Conservation (phyloP, 2,797 vertebrate species). For the Prunella strophiata region DNA sequence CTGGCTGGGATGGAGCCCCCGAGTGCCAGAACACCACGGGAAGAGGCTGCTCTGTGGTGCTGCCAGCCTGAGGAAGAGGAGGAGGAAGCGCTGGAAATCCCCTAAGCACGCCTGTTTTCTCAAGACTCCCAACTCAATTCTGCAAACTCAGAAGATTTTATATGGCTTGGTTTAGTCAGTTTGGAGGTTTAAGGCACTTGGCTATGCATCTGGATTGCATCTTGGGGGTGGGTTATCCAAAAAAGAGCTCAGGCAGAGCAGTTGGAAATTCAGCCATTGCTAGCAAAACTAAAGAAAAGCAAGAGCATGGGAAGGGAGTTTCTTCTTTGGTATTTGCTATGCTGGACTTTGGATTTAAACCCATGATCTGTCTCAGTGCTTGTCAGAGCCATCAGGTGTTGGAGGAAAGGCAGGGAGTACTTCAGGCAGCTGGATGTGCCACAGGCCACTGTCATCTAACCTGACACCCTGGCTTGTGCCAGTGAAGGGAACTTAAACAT, state of each 20-base stretch:
- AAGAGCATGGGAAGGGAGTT: not conserved
- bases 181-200: constrained; percentile 58
- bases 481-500: not conserved
- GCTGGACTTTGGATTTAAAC: not conserved
- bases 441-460: not conserved
- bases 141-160: constrained; percentile 60
- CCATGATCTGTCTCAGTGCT: not conserved
- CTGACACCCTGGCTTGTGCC: not conserved
- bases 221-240: constrained; percentile 31
- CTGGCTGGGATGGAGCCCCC: constrained; percentile 11
- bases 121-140: constrained; percentile 30
- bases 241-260: not conserved
- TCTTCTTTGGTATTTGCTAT: not conserved
- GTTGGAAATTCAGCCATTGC: constrained; percentile 20
- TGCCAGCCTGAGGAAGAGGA: constrained; percentile 51
- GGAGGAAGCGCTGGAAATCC: constrained; percentile 52
- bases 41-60: constrained; percentile 49
- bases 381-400: not conserved
- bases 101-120: constrained; percentile 50
- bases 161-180: constrained; percentile 42
- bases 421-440: not conserved
- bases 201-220: constrained; percentile 40
- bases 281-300: not conserved
- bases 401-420: not conserved
- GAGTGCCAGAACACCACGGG: constrained; percentile 39